A percentile compares a stretch with the other conserved stretches of the same genome.
Conservation (phyloP, 2,797 vertebrate genomes). For the Centroberyx gerrardi region DNA sequence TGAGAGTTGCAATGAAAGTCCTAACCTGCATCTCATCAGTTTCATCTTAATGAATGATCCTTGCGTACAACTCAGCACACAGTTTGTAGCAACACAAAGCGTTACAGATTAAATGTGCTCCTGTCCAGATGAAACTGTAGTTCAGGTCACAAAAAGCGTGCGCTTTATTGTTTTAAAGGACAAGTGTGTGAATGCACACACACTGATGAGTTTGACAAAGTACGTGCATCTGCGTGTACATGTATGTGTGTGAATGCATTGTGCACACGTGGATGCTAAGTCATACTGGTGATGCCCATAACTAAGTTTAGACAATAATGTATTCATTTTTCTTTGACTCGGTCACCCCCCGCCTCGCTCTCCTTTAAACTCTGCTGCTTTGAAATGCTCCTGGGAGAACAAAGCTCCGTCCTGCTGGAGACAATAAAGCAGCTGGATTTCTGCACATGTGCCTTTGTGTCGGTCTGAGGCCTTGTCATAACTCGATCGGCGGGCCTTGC, state of each 20-base stretch:
- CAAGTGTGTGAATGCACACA: conserved; percentile 20
- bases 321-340: conserved; percentile 63
- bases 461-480: conserved; percentile 84
- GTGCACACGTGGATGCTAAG: conserved; percentile 42
- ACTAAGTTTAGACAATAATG: conserved; percentile 58
- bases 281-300: conserved; percentile 50
- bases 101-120: conserved; percentile 3
- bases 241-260: conserved; percentile 4
- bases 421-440: conserved; percentile 85
- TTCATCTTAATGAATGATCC: conserved; percentile 6
- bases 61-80: background rate
- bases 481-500: conserved; percentile 75
- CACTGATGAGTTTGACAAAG: conserved; percentile 35
- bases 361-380: conserved; percentile 77
- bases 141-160: conserved; percentile 26
- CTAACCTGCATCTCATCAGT: conserved; percentile 14
- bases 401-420: conserved; percentile 72
- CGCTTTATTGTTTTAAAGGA: conserved; percentile 52
- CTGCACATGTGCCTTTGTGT: conserved; percentile 85
- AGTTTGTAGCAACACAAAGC: no score
- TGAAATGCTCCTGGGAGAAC: conserved; percentile 76
- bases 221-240: conserved; percentile 38
- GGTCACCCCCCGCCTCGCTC: conserved; percentile 13
- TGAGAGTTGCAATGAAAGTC: no score
- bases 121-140: conserved; percentile 6